Base-by-base conservation (phyloP, 2,797 vertebrate species). In the Pelobates cultripes region DNA sequence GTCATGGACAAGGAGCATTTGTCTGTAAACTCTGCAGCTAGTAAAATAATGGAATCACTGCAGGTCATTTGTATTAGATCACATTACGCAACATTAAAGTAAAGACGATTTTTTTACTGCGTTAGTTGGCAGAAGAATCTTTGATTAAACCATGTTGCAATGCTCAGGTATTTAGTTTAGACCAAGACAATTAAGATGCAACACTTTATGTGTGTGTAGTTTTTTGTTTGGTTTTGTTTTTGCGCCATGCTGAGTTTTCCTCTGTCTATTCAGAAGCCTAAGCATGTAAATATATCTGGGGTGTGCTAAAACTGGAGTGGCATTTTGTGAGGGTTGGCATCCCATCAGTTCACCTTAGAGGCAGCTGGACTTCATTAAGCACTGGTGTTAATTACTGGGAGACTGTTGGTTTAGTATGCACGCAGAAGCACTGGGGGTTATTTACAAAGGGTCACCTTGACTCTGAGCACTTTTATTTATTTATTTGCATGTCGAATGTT, bases 331-430 rank as follows among this genome's bases (percentile, higher is more conserved):
- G 87, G 84, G 87, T 93, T 97, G 97, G 95, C 96, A 96, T 89
- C 43, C 73, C 89, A 91, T 96, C 93, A 88, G 92, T 93, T 91
- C 93, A 94, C 95, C 90, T 83, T 92, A 86, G 2, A 91, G 95
- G 95, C 96, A 98, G 96, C 97, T 99, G 96, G 97, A 97, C 97
- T 96, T 98, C 97, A 97, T 98, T 98, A 97, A 95, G 93, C 90
- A 88, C 91, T 94, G 94, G 95, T 96, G 96, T 97, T 98, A 98
- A 97, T 95, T 96, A 95, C 93, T 94, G 93, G 96, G 95, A 95
- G 95, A 92, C 91, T 84, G 88, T 95, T 94, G 91, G 89, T 94
- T 94, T 91, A 88, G 85, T 79, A 85, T 91, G 89, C 86, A 83
- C 84, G 88, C 89, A 87, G 91, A 90, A 92, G 87, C 85, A 91